These are phyloP conservation scores for Pseudochirops cupreus DNA, from an alignment of 2,797 vertebrate genomes.

Conservation along the genomic window DNA sequence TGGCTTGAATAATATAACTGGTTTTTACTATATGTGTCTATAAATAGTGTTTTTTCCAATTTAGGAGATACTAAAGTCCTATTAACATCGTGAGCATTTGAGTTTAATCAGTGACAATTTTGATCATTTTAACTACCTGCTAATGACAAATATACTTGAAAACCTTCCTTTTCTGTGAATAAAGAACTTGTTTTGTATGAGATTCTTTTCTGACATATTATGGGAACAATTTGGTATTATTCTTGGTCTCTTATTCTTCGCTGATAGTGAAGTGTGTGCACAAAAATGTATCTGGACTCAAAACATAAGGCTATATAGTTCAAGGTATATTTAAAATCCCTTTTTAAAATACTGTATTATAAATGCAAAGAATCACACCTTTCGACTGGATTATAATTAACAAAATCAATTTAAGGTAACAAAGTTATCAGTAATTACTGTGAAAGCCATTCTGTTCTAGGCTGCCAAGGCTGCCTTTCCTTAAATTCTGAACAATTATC, in stretches of 20 bases:
- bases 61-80: not conserved
- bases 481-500: conserved; percentile 42
- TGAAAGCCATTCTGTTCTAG: conserved; percentile 64
- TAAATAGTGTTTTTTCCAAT: not conserved
- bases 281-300: not conserved
- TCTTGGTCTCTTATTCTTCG: not conserved
- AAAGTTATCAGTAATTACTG: conserved; percentile 78
- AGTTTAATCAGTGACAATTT: not conserved
- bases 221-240: not conserved
- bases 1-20: conserved; percentile 28
- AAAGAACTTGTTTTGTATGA: conserved; percentile 51
- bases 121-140: conserved; percentile 22
- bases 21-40: conserved; percentile 39
- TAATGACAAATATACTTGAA: conserved; percentile 30
- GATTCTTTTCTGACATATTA: conserved; percentile 27
- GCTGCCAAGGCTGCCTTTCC: conserved; percentile 59
- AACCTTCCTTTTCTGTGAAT: conserved; percentile 38
- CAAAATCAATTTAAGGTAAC: conserved; percentile 82
- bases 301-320: not conserved
- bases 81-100: not conserved
- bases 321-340: not conserved
- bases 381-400: conserved; percentile 80
- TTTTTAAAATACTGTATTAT: conserved; percentile 54
- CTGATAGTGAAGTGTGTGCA: not conserved
- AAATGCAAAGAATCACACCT: conserved; percentile 60